A percentile compares a stretch with the other conserved stretches of the same genome.
Conservation (phyloP, 2,888 invertebrate species). For the Lacanobia oleracea region DNA sequence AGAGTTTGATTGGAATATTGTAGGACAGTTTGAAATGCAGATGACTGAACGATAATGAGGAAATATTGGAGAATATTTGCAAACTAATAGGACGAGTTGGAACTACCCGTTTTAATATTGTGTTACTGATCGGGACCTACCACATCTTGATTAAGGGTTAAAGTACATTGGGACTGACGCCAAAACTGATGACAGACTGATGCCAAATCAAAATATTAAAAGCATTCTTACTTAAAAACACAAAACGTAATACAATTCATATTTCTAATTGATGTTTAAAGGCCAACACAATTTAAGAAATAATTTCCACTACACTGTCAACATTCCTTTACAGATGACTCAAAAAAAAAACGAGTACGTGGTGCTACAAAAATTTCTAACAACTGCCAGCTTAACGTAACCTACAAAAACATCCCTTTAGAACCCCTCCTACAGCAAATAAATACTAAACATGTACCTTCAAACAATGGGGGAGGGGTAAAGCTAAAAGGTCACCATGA, state of each 20-base stretch:
- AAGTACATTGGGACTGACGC: too few species aligned
- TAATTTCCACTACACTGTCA: not conserved
- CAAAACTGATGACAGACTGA: too few species aligned
- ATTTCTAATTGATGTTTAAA: not conserved
- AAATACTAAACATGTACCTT: slow-evolving; percentile 38
- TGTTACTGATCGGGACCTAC: not conserved
- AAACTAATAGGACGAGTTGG: not conserved
- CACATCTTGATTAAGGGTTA: too few species aligned
- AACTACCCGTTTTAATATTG: not conserved
- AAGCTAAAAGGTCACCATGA: slow-evolving; percentile 45
- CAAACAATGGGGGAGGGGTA: slow-evolving; percentile 38
- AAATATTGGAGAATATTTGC: not conserved
- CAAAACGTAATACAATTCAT: not conserved
- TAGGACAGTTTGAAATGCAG: not conserved
- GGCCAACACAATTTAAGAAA: not conserved
- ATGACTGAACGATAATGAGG: not conserved
- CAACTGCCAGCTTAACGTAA: slow-evolving; percentile 5
- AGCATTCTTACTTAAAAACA: too few species aligned
- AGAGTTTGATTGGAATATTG: not conserved
- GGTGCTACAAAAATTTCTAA: not conserved
- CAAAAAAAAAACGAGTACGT: slow-evolving; percentile 5
- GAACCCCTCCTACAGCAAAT: slow-evolving; percentile 30
- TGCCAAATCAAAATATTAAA: too few species aligned
- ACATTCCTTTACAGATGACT: slow-evolving; percentile 6
- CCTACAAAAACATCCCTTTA: slow-evolving; percentile 37